Evolutionary conservation across 2,113 vertebrate genomes (phyloP).

Genomic region (Hypanus sabinus): DNA sequence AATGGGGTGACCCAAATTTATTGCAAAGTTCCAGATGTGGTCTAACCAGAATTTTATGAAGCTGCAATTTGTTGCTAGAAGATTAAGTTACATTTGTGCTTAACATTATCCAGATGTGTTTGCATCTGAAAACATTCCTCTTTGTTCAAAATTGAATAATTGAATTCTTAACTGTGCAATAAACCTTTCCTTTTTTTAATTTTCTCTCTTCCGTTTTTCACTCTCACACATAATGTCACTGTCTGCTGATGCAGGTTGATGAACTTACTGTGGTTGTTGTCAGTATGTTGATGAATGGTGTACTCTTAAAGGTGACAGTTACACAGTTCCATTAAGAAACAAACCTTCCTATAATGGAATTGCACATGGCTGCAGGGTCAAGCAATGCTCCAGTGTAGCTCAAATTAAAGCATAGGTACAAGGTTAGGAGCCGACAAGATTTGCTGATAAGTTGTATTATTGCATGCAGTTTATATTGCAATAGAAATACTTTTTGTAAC

Average conservation of each 20-base stretch:
- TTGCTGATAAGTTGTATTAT: neutral
- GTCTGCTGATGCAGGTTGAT: slow-evolving; percentile 8
- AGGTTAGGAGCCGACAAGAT: neutral
- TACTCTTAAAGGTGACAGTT: neutral
- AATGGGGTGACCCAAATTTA: too few relatives aligned
- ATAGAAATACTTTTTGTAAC: neutral
- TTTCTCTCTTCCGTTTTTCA: too few relatives aligned
- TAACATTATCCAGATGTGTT: neutral
- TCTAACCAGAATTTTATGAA: too few relatives aligned
- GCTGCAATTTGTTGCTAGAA: neutral
- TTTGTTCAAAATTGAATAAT: neutral
- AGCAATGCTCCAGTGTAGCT: neutral
- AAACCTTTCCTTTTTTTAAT: neutral
- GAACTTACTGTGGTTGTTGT: neutral
- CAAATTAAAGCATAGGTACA: neutral
- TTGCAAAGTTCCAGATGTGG: too few relatives aligned
- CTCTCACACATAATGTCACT: neutral
- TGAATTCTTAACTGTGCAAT: neutral
- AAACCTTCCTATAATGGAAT: neutral
- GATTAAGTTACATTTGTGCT: neutral
- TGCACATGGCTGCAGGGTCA: neutral
- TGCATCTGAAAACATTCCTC: neutral
- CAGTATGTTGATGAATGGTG: neutral
- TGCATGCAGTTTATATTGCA: neutral
- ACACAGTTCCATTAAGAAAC: neutral